phyloP scores from a whole-genome alignment of 2,888 invertebrate genomes.

The Asteroscopus sphinx region DNA sequence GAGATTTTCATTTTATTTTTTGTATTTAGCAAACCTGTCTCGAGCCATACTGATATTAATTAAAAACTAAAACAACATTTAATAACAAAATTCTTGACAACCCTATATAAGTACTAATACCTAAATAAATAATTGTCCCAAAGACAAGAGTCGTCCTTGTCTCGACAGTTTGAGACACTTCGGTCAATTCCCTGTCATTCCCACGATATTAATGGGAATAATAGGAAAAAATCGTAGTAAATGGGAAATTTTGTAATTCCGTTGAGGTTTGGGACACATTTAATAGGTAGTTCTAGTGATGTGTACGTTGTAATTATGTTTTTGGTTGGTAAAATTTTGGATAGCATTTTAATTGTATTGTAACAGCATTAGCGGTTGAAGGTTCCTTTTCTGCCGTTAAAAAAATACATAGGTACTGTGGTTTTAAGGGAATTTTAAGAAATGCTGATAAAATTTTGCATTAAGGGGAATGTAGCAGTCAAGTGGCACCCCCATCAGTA shows the following conservation, averaged over 20 bases:
- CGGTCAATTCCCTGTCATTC: constrained; percentile 64
- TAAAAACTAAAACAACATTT: neutral
- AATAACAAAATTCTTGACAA: constrained; percentile 8
- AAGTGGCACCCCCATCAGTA: no score
- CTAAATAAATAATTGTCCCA: no score
- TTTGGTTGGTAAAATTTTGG: neutral
- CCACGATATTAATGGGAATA: constrained; percentile 31
- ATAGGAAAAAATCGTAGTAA: constrained; percentile 11
- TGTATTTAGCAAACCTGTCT: neutral
- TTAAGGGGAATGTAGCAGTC: no score
- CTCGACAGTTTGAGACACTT: constrained; percentile 54
- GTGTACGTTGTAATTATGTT: neutral
- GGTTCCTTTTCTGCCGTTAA: no score
- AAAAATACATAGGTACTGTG: no score
- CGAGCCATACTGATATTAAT: neutral
- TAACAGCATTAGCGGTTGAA: no score
- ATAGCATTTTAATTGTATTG: no score
- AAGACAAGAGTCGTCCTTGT: constrained; percentile 30
- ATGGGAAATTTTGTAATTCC: constrained; percentile 15
- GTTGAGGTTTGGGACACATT: constrained; percentile 15
- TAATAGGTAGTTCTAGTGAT: constrained; percentile 19
- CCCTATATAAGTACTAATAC: constrained; percentile 35
- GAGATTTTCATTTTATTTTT: no score
- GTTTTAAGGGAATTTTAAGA: no score
- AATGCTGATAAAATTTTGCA: no score